Evolutionary conservation across 2,888 invertebrate genomes (phyloP), one percentile per base, ranked within the genome.

Genomic region (Caenorhabditis imperialis): DNA sequence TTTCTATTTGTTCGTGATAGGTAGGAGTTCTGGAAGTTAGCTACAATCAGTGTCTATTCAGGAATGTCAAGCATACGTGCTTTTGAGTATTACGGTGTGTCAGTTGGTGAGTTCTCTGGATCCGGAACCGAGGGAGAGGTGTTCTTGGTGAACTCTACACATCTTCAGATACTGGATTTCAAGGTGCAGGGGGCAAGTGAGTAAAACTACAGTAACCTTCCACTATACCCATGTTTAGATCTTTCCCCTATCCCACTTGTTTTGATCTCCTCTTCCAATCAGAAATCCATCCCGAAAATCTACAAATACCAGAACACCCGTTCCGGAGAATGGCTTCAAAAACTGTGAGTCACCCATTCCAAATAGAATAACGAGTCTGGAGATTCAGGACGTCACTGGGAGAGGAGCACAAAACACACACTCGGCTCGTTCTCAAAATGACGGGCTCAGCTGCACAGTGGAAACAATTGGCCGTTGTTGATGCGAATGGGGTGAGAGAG

Each of bases 111-210:
- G 8, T 50, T 75, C 22, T 20, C 10, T 30, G 60, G 51, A 22
- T 42, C 44, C 35, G 65, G 38, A n/a, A 33, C 75, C 10, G 53
- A 72, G 22, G 75, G 62, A 20, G 76, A 81, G 10, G 80, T 84
- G 4, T 85, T 75, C 55, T 47, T 82, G 23, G 82, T 81, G 35
- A 85, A 85, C 65, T 54, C 74, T 2, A 85, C 78, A n/a, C 76
- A 75, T 53, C 47, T 85, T 6, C 84, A 85, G 53, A 75, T 85
- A 30, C 10, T 69, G 12, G 65, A 65, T 30, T 70, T 77, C 18
- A 53, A 10, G 14, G 18, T 44, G 4, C 25, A 30, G n/a, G 55
- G 37, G n/a, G 12, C 44, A 16, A 58, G 72, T 72, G 23, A 37
- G 54, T 51, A 7, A 22, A 12, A 8, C 47, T 16, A 35, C 7